Percentiles rank a stretch among this genome's conserved stretches.
These are phyloP conservation scores for Synchiropus splendidus DNA, from an alignment of 2,113 vertebrate species.

Conservation along the genomic window DNA sequence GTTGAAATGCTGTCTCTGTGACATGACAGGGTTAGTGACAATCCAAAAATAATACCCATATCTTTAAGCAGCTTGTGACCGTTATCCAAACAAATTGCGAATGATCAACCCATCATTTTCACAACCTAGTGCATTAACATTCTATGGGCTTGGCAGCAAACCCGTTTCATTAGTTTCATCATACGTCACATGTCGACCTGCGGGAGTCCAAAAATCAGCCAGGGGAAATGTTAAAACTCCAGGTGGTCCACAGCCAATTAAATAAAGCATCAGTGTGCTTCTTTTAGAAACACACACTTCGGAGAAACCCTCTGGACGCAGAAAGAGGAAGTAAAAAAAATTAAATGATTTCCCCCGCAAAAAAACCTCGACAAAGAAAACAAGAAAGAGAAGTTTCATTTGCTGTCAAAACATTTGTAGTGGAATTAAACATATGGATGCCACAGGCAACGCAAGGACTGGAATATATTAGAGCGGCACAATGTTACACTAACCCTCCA, in stretches of 20 bases:
- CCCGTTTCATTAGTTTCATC: slow-evolving; percentile 16
- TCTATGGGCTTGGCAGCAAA: slow-evolving; percentile 22
- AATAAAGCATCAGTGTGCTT: slow-evolving; percentile 49
- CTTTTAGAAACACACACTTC: slow-evolving; percentile 32
- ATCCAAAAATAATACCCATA: no score
- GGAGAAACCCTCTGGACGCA: slow-evolving; percentile 16
- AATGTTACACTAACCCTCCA: slow-evolving; percentile 58
- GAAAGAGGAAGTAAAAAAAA: slow-evolving; percentile 5
- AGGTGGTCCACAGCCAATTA: slow-evolving; percentile 59
- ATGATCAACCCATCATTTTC: no score
- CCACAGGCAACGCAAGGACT: slow-evolving; percentile 54
- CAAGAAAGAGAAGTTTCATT: slow-evolving; percentile 43
- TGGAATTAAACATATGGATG: slow-evolving; percentile 64
- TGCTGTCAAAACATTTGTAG: slow-evolving; percentile 60
- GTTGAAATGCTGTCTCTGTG: background rate
- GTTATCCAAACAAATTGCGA: no score
- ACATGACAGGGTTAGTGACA: background rate
- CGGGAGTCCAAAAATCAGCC: slow-evolving; percentile 44
- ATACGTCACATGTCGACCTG: slow-evolving; percentile 29
- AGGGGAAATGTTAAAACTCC: slow-evolving; percentile 49
- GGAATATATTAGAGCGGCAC: slow-evolving; percentile 56
- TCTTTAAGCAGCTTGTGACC: no score
- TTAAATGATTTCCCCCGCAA: slow-evolving; percentile 3
- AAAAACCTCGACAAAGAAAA: slow-evolving; percentile 10
- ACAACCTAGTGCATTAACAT: slow-evolving; percentile 8